phyloP scores from a whole-genome alignment of 2,888 invertebrate species.

The Fragum sueziense region DNA sequence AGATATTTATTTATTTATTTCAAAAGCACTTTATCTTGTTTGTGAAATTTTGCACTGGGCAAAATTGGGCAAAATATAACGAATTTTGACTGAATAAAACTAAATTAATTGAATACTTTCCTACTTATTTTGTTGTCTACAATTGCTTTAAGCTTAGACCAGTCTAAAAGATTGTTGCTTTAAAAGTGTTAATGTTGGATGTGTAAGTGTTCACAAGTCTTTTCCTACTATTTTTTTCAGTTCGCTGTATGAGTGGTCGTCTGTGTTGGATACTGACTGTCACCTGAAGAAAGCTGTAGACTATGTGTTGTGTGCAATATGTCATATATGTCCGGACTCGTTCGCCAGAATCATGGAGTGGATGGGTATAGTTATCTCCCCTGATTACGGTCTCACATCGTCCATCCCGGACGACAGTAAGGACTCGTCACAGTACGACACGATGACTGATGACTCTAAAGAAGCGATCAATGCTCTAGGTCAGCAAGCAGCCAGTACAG shows the following conservation, averaged over 20 bases:
- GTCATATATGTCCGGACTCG: constrained; percentile 90
- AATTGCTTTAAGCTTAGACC: too few species aligned
- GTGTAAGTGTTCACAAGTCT: too few species aligned
- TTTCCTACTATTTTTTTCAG: constrained; percentile 78
- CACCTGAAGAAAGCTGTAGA: constrained; percentile 92
- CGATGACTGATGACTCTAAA: constrained; percentile 83
- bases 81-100: too few species aligned
- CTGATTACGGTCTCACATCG: constrained; percentile 83
- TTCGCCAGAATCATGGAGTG: constrained; percentile 89
- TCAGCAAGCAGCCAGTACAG: constrained; percentile 36
- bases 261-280: constrained; percentile 87
- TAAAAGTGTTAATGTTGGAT: too few species aligned
- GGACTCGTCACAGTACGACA: constrained; percentile 75
- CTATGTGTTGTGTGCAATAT: constrained; percentile 92
- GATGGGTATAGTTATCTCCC: constrained; percentile 84
- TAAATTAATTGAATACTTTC: too few species aligned
- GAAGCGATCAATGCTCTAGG: constrained; percentile 74
- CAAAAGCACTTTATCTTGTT: too few species aligned
- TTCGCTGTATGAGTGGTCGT: constrained; percentile 90
- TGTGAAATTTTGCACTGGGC: too few species aligned
- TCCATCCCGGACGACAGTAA: constrained; percentile 86
- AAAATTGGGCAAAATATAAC: too few species aligned
- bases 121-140: too few species aligned
- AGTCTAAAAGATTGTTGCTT: too few species aligned
- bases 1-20: too few species aligned